Conservation (phyloP, 2,113 vertebrate species). For the Potamarius usumacintae region DNA sequence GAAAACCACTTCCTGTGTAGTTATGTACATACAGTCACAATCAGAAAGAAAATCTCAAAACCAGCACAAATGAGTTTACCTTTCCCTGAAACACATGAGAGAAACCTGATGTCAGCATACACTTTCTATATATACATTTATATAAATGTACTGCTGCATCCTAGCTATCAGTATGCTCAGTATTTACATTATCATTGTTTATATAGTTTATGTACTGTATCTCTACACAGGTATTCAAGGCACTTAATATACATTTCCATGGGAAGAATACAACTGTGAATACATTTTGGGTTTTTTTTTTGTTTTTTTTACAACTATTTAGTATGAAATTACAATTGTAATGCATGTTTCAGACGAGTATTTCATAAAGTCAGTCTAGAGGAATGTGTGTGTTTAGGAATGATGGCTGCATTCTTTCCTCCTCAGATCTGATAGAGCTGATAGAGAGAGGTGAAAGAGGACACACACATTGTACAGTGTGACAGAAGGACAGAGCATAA, state of each 20-base stretch:
- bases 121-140: neutral
- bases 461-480: constrained; percentile 38
- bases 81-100: neutral
- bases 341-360: constrained; percentile 43
- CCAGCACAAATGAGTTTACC: neutral
- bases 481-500: constrained; percentile 36
- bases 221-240: neutral
- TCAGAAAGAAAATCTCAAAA: neutral
- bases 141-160: neutral
- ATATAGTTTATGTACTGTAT: neutral
- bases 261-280: constrained; percentile 23
- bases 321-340: constrained; percentile 49
- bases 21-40: neutral
- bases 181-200: neutral
- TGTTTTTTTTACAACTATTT: constrained; percentile 29
- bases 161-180: neutral
- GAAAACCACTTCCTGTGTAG: neutral
- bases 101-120: neutral
- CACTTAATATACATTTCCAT: neutral
- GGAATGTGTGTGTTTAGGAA: constrained; percentile 49
- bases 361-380: constrained; percentile 45
- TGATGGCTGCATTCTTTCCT: constrained; percentile 49
- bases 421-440: constrained; percentile 43
- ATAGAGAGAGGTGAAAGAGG: constrained; percentile 41
- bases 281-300: constrained; percentile 1